Conservation (phyloP, 2,888 invertebrate genomes). For the Pimpla rufipes region DNA sequence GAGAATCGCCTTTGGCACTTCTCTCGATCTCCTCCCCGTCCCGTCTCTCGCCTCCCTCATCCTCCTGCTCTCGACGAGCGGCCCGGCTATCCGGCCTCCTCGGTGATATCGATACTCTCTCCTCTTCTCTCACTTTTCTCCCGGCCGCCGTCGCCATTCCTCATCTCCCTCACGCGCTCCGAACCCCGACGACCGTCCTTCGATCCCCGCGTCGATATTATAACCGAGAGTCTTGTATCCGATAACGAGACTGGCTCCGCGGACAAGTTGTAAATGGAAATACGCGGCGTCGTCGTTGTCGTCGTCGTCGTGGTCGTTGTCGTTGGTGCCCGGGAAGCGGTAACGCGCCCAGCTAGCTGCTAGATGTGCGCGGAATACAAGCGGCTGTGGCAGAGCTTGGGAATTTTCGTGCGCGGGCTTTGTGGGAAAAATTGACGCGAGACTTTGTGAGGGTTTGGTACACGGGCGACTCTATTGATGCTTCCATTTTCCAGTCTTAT, state of each 20-base stretch:
- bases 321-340: not conserved
- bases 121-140: conserved; percentile 17
- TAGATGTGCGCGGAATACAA: no score
- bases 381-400: no score
- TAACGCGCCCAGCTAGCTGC: not conserved
- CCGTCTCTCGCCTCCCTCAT: conserved; percentile 46
- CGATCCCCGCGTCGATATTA: conserved; percentile 54
- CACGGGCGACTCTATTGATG: no score
- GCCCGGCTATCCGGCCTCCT: conserved; percentile 55
- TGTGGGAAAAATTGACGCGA: no score
- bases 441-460: no score
- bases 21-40: conserved; percentile 26
- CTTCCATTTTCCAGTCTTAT: no score
- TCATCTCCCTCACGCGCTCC: conserved; percentile 21
- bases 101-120: conserved; percentile 62
- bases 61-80: conserved; percentile 55
- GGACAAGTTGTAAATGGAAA: conserved; percentile 74
- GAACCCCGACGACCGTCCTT: conserved; percentile 15
- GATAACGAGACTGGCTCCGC: conserved; percentile 66
- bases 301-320: conserved; percentile 2
- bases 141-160: not conserved
- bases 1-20: conserved; percentile 72
- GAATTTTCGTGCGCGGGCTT: not conserved
- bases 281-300: conserved; percentile 46
- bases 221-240: conserved; percentile 64